Conservation (phyloP, 2,797 vertebrate genomes). For the Cynodonichthys magdalenae region DNA sequence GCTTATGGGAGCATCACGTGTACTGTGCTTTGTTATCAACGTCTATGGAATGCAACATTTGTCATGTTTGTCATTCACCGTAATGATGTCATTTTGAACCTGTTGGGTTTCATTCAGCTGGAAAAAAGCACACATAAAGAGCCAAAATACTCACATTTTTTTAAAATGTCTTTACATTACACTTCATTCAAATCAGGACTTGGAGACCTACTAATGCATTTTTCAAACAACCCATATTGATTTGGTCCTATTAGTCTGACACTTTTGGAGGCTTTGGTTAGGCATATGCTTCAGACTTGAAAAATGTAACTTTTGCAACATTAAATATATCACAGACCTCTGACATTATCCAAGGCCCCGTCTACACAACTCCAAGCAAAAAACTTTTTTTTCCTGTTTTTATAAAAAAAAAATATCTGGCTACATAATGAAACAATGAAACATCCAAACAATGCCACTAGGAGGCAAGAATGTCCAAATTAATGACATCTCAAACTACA, state of each 20-base stretch:
- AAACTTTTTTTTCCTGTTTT: too few relatives aligned
- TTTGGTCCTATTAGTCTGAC: conserved; percentile 69
- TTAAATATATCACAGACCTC: too few relatives aligned
- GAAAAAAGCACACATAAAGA: conserved; percentile 37
- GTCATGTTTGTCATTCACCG: conserved; percentile 73
- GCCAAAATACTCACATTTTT: conserved; percentile 21
- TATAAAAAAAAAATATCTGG: too few relatives aligned
- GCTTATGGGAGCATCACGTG: conserved; percentile 78
- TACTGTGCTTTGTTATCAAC: conserved; percentile 81
- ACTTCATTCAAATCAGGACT: conserved; percentile 39
- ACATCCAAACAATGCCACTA: too few relatives aligned
- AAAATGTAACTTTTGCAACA: too few relatives aligned
- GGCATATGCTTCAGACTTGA: not conserved
- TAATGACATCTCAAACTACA: too few relatives aligned
- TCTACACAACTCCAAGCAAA: too few relatives aligned
- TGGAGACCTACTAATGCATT: conserved; percentile 37
- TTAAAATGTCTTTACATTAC: conserved; percentile 26
- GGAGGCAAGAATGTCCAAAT: too few relatives aligned
- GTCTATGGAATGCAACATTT: conserved; percentile 81
- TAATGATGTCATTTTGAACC: conserved; percentile 63
- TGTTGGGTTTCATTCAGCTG: conserved; percentile 49
- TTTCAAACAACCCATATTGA: conserved; percentile 38
- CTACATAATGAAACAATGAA: too few relatives aligned
- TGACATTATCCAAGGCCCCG: too few relatives aligned
- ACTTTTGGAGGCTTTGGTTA: conserved; percentile 7